These are phyloP conservation scores for Suillia variegata DNA, from an alignment of 2,888 invertebrate genomes.

Conservation along the genomic window DNA sequence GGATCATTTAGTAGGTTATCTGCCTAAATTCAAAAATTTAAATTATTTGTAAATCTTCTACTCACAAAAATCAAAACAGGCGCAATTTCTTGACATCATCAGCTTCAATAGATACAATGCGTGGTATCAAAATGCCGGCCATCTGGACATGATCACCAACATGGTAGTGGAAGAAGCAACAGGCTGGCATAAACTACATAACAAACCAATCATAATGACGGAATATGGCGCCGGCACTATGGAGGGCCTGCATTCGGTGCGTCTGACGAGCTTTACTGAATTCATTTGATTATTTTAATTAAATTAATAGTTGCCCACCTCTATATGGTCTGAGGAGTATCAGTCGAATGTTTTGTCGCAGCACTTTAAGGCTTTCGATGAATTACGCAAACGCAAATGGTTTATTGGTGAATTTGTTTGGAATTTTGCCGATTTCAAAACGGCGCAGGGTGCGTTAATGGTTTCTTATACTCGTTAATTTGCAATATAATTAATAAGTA, in stretches of 20 bases:
- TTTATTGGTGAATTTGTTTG: constrained; percentile 97
- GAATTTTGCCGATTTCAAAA: constrained; percentile 99
- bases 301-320: constrained; percentile 69
- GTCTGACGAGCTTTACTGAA: constrained; percentile 36
- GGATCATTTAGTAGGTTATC: constrained; percentile 67
- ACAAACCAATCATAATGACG: constrained; percentile 88
- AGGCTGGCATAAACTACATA: constrained; percentile 77
- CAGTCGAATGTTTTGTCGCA: constrained; percentile 81
- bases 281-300: background rate
- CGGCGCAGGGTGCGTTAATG: constrained; percentile 75
- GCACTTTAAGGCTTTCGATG: constrained; percentile 92
- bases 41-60: background rate
- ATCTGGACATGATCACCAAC: constrained; percentile 73
- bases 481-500: background rate
- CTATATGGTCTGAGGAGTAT: constrained; percentile 96
- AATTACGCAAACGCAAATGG: constrained; percentile 72
- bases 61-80: constrained; percentile 67
- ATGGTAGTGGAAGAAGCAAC: constrained; percentile 77
- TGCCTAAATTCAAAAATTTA: background rate
- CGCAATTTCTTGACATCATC: constrained; percentile 81
- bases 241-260: constrained; percentile 86
- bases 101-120: constrained; percentile 95
- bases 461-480: too few relatives aligned
- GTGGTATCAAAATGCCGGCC: constrained; percentile 90
- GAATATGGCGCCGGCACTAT: constrained; percentile 97